These are phyloP conservation scores for Clarias batrachus DNA, from an alignment of 2,113 vertebrate species.

Conservation along the genomic window DNA sequence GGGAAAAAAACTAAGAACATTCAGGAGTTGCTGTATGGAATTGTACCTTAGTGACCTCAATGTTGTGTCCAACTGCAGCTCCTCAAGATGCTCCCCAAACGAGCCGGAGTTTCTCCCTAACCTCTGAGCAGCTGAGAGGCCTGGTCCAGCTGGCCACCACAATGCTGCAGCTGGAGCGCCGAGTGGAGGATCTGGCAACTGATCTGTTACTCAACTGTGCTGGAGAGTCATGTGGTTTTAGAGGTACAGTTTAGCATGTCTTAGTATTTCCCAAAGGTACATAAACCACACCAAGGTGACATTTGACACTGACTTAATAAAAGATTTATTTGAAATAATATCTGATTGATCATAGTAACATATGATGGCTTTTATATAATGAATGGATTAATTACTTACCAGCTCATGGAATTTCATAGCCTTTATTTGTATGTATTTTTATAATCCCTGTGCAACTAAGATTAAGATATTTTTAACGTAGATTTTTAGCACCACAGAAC, in stretches of 20 bases:
- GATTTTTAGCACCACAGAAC: background rate
- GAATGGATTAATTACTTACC: background rate
- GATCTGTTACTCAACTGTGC: conserved; percentile 73
- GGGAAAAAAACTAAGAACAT: background rate
- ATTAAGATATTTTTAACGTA: background rate
- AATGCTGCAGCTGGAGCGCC: conserved; percentile 82
- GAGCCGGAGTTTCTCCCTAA: conserved; percentile 77
- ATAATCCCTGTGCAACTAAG: background rate
- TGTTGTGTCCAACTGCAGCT: conserved; percentile 62
- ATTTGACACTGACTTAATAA: background rate
- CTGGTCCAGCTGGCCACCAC: conserved; percentile 79
- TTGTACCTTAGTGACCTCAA: background rate
- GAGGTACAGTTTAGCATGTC: conserved; percentile 73
- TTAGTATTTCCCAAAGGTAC: no score
- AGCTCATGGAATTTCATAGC: background rate
- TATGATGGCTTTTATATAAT: background rate
- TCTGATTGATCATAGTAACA: background rate
- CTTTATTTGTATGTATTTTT: background rate
- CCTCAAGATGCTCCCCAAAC: conserved; percentile 72
- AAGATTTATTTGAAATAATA: background rate
- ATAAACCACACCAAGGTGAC: no score
- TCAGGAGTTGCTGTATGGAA: background rate
- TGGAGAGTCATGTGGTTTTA: conserved; percentile 68
- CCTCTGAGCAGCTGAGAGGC: conserved; percentile 81
- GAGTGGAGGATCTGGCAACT: conserved; percentile 75